Base-by-base conservation (phyloP, 2,888 invertebrate genomes). In the Parnassius glacialis region DNA sequence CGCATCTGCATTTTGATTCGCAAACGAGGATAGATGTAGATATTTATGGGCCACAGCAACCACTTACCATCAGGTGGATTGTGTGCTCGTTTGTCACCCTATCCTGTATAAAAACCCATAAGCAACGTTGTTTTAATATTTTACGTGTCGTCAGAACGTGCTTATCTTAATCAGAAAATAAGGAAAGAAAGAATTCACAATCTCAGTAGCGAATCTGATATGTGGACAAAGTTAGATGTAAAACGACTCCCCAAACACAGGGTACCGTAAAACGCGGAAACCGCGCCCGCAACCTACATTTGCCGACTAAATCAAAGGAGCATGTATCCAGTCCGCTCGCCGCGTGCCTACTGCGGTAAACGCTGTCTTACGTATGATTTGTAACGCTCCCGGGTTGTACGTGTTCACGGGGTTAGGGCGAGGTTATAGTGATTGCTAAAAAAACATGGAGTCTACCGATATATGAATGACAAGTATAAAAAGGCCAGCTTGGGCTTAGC, bases 321-420 rank as follows among this genome's bases (percentile, higher is more conserved):
- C 65, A 20, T 61, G 56, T 48, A 50, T 44, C 16, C 50, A 25
- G 58, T 12, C 53, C 53, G 50, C 57, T 53, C 50, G 10, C 10
- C 50, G 43, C 58, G 57, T 43, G 48, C 52, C 52, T 41, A 20
- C 48, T 53, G 59, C 61, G 44, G 56, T 42, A 52, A 57, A 53
- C 62, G 62, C 61, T 65, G 67, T 65, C 67, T 69, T 70, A 74
- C 71, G 76, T 83, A 88, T 89, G 89, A 90, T 90, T 89, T 90
- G 89, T 87, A 83, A 85, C 80, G 87, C 88, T 86, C 85, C 87
- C 79, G 80, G 76, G 52, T 58, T 64, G 73, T 77, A 87, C 89
- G 89, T 89, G 88, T 76, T 76, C 79, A 73, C 70, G 70, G 70
- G 70, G 41, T 59, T 16, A 48, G 66, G 70, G 9, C 57, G 52